phyloP scores from a whole-genome alignment of 2,888 invertebrate species.

The Metopia argyrocephala region DNA sequence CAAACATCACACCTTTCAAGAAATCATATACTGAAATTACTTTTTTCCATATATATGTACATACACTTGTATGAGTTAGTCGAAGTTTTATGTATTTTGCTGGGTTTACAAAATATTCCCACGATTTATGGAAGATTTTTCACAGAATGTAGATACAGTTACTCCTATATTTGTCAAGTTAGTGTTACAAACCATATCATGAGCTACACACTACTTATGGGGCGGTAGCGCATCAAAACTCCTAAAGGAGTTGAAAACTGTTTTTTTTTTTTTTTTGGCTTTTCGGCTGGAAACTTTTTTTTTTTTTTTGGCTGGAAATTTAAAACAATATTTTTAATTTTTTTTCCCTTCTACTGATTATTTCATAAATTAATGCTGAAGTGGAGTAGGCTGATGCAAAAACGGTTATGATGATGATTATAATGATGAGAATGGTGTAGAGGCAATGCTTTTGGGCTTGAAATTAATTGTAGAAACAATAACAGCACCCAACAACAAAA shows the following conservation, averaged over 20 bases:
- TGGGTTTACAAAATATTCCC: too few species aligned
- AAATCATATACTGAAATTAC: too few species aligned
- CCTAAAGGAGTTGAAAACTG: slow-evolving; percentile 39
- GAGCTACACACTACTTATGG: too few species aligned
- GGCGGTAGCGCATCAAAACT: too few species aligned
- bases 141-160: too few species aligned
- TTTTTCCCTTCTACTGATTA: neutral
- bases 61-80: too few species aligned
- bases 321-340: slow-evolving; percentile 8
- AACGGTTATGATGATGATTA: neutral
- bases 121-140: too few species aligned
- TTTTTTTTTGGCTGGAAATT: neutral
- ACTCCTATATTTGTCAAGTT: too few species aligned
- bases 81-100: too few species aligned
- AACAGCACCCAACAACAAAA: neutral
- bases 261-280: slow-evolving; percentile 33
- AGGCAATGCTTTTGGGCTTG: slow-evolving; percentile 50
- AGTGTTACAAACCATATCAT: too few species aligned
- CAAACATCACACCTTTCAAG: too few species aligned
- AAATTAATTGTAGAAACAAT: slow-evolving; percentile 55
- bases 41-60: too few species aligned
- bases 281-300: slow-evolving; percentile 17
- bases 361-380: slow-evolving; percentile 47
- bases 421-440: neutral
- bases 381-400: neutral